Evolutionary conservation across 2,113 vertebrate genomes (phyloP).

Genomic region (Thymallus thymallus): DNA sequence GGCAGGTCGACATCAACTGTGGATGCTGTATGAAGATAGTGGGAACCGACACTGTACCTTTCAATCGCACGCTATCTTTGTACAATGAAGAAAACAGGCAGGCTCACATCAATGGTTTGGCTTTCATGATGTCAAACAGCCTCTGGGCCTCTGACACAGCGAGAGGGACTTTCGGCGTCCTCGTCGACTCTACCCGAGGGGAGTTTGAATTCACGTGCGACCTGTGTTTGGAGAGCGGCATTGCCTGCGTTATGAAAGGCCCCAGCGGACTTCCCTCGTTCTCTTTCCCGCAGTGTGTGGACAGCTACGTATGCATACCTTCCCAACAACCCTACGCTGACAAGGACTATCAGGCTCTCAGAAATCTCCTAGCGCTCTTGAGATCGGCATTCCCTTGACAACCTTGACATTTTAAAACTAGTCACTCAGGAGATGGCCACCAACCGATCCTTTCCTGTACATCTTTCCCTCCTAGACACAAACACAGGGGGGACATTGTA

Average conservation of each 20-base stretch:
- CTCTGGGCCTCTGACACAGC: too few species aligned
- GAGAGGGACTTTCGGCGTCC: too few species aligned
- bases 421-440: neutral
- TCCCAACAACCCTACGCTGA: neutral
- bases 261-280: neutral
- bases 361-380: neutral
- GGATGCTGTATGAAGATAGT: neutral
- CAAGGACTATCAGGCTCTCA: neutral
- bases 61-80: neutral
- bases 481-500: neutral
- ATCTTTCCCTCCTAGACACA: neutral
- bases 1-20: slow-evolving; percentile 5
- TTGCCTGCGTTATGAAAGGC: neutral
- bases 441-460: neutral
- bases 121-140: too few species aligned
- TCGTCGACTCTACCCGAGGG: too few species aligned
- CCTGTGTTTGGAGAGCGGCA: neutral
- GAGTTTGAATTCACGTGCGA: slow-evolving; percentile 5
- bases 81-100: too few species aligned
- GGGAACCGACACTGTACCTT: neutral
- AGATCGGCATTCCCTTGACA: slow-evolving; percentile 3
- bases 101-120: too few species aligned
- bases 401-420: neutral
- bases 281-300: neutral
- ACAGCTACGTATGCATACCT: slow-evolving; percentile 1